Base-by-base conservation (phyloP, 2,888 invertebrate species). In the Quadriops clusia region DNA sequence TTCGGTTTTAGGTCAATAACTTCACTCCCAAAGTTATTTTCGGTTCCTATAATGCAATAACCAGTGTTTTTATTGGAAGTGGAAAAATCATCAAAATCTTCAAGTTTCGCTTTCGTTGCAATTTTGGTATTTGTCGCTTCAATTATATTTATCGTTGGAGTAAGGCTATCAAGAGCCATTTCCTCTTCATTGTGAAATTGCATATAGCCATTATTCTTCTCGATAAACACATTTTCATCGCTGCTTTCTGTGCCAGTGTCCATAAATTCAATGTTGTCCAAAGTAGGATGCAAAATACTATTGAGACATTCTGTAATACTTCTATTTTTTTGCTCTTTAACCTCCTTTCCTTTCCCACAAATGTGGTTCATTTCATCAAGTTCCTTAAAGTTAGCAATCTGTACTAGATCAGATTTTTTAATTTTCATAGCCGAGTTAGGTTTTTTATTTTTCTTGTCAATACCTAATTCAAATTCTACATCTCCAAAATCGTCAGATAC, bases 211-310 rank as follows among this genome's bases (percentile, higher is more conserved):
- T 73, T 68, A 53, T 77, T 77, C 36, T 68, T 67, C 31, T 65
- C 38, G 1, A 66, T 63, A 24, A 65, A 58, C 36, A 71, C 71
- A 17, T 65, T 63, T 44, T 78, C 81, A 3, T 77, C 57, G 28
- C 45, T 64, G n/a, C 80, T 81, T 49, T 82, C 83, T 0, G 80
- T 84, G 1, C 84, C 85, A 0, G 84, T 84, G 51, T 89, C 89
- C 67, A 83, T 86, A 50, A 80, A 89, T 50, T 85, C 85, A 41
- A 87, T 79, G 49, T 82, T 78, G 42, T 84, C 84, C 24, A 77
- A 64, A 28, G 82, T 78, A n/a, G 56, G 50, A 37, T 54, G 50
- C 3, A 54, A 37, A 8, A 53, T 41, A 30, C 38, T 51, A 32
- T 47, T 51, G 31, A 50, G 41, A 26, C 50, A 50, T 44, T 54